Evolutionary conservation across 2,888 invertebrate species (phyloP).

Genomic region (Xylota sylvarum): DNA sequence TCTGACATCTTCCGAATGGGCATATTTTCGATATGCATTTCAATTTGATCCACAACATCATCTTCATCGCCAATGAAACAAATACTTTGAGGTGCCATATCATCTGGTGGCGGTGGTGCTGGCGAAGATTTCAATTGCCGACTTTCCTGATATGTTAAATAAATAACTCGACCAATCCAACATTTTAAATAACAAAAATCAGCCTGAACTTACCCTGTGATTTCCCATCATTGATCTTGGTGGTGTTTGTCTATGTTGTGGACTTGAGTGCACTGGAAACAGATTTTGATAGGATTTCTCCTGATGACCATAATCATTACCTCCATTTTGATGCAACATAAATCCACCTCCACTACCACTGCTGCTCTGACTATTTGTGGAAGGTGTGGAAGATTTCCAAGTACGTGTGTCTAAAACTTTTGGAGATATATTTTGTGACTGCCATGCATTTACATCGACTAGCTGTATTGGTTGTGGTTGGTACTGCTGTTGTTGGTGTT

Average conservation of each 20-base stretch:
- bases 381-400: slow-evolving; percentile 79
- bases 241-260: slow-evolving; percentile 88
- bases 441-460: slow-evolving; percentile 84
- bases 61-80: slow-evolving; percentile 93
- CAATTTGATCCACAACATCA: slow-evolving; percentile 84
- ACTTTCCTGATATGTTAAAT: slow-evolving; percentile 78
- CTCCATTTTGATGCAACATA: slow-evolving; percentile 90
- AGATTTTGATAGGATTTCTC: slow-evolving; percentile 85
- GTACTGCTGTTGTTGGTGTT: slow-evolving; percentile 79
- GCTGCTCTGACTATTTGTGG: slow-evolving; percentile 79
- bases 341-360: slow-evolving; percentile 84
- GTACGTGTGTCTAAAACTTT: slow-evolving; percentile 83
- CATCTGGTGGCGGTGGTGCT: slow-evolving; percentile 88
- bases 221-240: slow-evolving; percentile 85
- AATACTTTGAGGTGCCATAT: slow-evolving; percentile 97
- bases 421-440: slow-evolving; percentile 81
- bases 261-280: slow-evolving; percentile 87
- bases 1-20: slow-evolving; percentile 79
- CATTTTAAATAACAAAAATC: not conserved
- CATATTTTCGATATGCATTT: slow-evolving; percentile 83
- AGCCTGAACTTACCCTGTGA: slow-evolving; percentile 62
- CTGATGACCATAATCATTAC: slow-evolving; percentile 87
- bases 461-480: slow-evolving; percentile 82
- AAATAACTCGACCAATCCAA: not conserved
- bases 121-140: slow-evolving; percentile 79